phyloP scores from a whole-genome alignment of 2,888 invertebrate species.

The Uropetala carovei region DNA sequence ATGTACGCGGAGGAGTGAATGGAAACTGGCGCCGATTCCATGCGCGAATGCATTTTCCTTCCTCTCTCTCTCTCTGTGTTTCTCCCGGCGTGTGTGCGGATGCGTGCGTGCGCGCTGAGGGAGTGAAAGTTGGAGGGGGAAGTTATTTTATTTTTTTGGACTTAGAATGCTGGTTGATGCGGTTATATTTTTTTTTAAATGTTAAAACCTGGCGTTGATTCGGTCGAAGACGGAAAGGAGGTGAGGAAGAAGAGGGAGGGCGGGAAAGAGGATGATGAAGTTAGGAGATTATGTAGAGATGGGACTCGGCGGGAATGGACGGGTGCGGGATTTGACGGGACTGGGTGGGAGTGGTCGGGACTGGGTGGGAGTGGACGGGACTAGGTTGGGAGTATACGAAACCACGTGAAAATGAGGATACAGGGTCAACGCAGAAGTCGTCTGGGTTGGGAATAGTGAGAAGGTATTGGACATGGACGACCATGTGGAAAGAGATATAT shows the following conservation, averaged over 20 bases:
- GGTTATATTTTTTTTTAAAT: too few relatives aligned
- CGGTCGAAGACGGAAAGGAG: too few relatives aligned
- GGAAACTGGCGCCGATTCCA: neutral
- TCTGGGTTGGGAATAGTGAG: neutral
- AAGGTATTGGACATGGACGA: too few relatives aligned
- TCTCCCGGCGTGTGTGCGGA: neutral
- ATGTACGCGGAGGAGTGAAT: conserved; percentile 15
- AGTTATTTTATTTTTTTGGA: too few relatives aligned
- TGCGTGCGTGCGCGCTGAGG: neutral
- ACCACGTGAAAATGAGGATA: too few relatives aligned
- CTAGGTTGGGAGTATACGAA: neutral
- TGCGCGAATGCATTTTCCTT: too few relatives aligned
- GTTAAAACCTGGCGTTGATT: too few relatives aligned
- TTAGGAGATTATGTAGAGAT: neutral
- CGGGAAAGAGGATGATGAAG: too few relatives aligned
- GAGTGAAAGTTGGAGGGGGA: neutral
- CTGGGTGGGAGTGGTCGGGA: neutral
- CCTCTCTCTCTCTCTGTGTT: too few relatives aligned
- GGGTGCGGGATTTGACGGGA: neutral
- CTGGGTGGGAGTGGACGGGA: neutral
- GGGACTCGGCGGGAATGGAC: neutral
- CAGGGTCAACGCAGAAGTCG: neutral
- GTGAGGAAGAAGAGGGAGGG: too few relatives aligned
- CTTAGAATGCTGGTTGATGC: too few relatives aligned
- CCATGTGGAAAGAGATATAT: too few relatives aligned